These are phyloP conservation scores for Cephus spinipes DNA, from an alignment of 2,888 invertebrate genomes.

Conservation along the genomic window DNA sequence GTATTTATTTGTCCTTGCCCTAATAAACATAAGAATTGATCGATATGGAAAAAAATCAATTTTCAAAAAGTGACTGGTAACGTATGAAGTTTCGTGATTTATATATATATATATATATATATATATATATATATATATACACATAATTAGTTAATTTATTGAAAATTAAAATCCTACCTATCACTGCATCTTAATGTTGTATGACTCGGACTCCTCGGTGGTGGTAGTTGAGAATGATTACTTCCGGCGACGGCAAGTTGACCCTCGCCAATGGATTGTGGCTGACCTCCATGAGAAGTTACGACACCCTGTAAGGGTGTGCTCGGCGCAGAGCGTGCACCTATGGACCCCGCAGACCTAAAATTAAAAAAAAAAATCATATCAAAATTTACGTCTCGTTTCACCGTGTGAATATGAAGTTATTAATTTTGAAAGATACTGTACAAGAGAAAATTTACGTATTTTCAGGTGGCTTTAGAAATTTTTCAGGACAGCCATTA, in stretches of 20 bases:
- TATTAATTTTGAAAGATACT: not conserved
- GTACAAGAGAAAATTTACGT: not conserved
- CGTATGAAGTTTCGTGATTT: not conserved
- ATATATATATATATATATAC: not conserved
- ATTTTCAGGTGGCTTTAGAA: no score
- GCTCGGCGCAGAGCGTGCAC: constrained; percentile 78
- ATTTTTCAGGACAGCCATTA: not conserved
- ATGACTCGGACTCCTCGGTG: constrained; percentile 65
- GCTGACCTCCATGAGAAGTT: constrained; percentile 47
- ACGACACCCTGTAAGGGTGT: constrained; percentile 71
- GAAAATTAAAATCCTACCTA: constrained; percentile 39
- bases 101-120: not conserved
- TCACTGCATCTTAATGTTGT: constrained; percentile 56
- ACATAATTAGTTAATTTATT: not conserved
- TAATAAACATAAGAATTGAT: no score
- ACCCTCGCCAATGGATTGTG: constrained; percentile 48
- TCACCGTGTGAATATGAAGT: not conserved
- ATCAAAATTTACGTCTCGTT: not conserved
- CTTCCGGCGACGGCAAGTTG: constrained; percentile 51
- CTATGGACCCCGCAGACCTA: constrained; percentile 72
- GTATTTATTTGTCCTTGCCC: no score
- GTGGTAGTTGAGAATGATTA: constrained; percentile 44
- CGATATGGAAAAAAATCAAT: no score
- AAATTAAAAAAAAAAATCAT: no score
- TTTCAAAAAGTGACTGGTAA: no score